Percentiles rank a stretch among this genome's conserved stretches.
phyloP scores from a whole-genome alignment of 2,797 vertebrate species.

The Danionella dracula region DNA sequence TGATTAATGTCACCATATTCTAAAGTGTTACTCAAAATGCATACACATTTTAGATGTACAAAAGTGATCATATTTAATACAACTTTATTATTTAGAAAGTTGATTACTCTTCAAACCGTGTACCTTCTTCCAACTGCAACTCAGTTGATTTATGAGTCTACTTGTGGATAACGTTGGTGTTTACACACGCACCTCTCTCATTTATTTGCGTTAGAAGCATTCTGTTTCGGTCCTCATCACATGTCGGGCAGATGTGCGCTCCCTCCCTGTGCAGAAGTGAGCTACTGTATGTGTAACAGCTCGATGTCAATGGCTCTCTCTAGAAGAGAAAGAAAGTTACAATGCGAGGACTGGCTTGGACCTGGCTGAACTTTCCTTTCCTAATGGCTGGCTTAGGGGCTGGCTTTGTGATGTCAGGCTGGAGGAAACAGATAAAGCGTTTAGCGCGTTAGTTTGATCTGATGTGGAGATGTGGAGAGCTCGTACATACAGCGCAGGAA shows the following conservation, averaged over 20 bases:
- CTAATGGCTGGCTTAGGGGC: constrained; percentile 37
- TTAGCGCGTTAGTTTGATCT: constrained; percentile 59
- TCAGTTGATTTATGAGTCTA: no score
- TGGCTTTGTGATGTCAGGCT: constrained; percentile 67
- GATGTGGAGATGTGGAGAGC: constrained; percentile 37
- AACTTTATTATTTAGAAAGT: no score
- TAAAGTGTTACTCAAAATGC: no score
- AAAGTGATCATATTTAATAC: no score
- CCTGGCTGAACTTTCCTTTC: constrained; percentile 32
- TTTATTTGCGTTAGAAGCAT: no score
- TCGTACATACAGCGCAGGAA: constrained; percentile 46
- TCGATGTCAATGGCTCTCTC: constrained; percentile 17
- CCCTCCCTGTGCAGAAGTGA: constrained; percentile 34
- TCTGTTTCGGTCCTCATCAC: constrained; percentile 52
- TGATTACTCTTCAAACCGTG: no score
- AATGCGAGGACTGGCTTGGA: constrained; percentile 7
- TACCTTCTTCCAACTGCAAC: no score
- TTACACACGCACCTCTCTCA: constrained; percentile 3
- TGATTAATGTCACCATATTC: no score
- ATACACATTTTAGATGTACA: no score
- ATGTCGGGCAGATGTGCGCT: constrained; percentile 64
- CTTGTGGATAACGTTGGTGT: no score
- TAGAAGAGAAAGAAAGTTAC: constrained; percentile 2
- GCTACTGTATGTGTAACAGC: neutral
- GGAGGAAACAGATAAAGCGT: constrained; percentile 62